phyloP scores from a whole-genome alignment of 2,888 invertebrate species.

The Ichneumoninae sp. region DNA sequence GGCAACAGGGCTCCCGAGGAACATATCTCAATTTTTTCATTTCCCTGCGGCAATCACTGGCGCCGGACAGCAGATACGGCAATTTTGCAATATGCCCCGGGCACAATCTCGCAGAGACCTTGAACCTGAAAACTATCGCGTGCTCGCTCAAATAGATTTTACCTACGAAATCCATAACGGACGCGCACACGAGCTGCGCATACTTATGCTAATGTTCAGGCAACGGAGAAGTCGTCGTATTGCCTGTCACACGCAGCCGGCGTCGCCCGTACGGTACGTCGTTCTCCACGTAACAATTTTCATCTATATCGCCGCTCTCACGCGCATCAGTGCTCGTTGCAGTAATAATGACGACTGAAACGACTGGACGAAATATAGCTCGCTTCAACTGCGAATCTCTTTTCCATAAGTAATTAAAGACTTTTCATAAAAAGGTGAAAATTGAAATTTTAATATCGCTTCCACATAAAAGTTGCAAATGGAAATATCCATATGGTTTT shows the following conservation, averaged over 20 bases:
- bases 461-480: too few species aligned
- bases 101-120: slow-evolving; percentile 5
- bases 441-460: not conserved
- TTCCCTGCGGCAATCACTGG: slow-evolving; percentile 1
- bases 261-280: slow-evolving; percentile 53
- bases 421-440: not conserved
- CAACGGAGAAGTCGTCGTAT: slow-evolving; percentile 37
- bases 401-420: not conserved
- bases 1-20: not conserved
- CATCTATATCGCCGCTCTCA: slow-evolving; percentile 24
- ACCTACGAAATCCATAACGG: slow-evolving; percentile 46
- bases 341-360: not conserved
- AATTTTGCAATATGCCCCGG: slow-evolving; percentile 30
- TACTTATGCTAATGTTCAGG: slow-evolving; percentile 56
- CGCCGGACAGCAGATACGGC: slow-evolving; percentile 12
- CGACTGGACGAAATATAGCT: not conserved
- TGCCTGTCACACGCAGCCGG: slow-evolving; percentile 71
- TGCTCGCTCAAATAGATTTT: slow-evolving; percentile 36
- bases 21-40: slow-evolving; percentile 34
- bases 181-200: slow-evolving; percentile 7
- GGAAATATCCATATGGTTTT: too few species aligned
- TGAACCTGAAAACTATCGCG: slow-evolving; percentile 34
- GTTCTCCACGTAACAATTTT: slow-evolving; percentile 22
- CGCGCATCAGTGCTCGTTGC: slow-evolving; percentile 19
- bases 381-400: not conserved